Evolutionary conservation across 2,888 invertebrate genomes (phyloP).

Genomic region (Anoplius nigerrimus): DNA sequence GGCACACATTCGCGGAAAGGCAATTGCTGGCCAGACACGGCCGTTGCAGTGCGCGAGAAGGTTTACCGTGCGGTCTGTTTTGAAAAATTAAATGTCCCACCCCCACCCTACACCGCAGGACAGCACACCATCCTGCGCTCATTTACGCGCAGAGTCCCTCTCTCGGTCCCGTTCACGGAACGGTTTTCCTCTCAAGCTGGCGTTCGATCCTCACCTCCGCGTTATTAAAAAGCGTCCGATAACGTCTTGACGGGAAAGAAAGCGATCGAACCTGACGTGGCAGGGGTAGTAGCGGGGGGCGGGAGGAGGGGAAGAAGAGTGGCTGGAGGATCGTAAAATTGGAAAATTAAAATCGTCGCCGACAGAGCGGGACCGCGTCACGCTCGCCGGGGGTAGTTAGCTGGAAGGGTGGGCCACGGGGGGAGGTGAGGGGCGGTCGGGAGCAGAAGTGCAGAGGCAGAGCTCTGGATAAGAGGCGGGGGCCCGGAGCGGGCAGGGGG

Average conservation of each 20-base stretch:
- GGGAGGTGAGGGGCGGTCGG: not conserved
- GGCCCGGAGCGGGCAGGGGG: slow-evolving; percentile 20
- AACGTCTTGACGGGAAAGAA: too few relatives aligned
- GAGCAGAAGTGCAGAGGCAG: not conserved
- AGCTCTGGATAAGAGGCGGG: slow-evolving; percentile 10
- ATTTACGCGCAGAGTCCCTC: too few relatives aligned
- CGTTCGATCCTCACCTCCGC: too few relatives aligned
- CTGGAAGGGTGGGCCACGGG: not conserved
- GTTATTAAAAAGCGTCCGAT: too few relatives aligned
- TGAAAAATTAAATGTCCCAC: slow-evolving; percentile 43
- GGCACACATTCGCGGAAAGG: slow-evolving; percentile 1
- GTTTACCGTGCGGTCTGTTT: slow-evolving; percentile 29
- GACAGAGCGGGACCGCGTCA: slow-evolving; percentile 46
- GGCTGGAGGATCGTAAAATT: slow-evolving; percentile 42
- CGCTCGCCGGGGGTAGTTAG: slow-evolving; percentile 17
- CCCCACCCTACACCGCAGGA: slow-evolving; percentile 29
- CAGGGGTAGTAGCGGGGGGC: too few relatives aligned
- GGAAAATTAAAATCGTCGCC: slow-evolving; percentile 58
- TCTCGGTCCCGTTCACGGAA: too few relatives aligned
- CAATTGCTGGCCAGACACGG: slow-evolving; percentile 13
- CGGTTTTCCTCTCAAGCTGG: too few relatives aligned
- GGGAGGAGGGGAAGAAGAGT: too few relatives aligned
- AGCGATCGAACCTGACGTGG: too few relatives aligned
- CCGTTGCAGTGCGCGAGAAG: slow-evolving; percentile 31
- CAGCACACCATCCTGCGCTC: too few relatives aligned